Conservation (phyloP, 35 echinoderm and acorn worm genomes). For the Antedon bifida region DNA sequence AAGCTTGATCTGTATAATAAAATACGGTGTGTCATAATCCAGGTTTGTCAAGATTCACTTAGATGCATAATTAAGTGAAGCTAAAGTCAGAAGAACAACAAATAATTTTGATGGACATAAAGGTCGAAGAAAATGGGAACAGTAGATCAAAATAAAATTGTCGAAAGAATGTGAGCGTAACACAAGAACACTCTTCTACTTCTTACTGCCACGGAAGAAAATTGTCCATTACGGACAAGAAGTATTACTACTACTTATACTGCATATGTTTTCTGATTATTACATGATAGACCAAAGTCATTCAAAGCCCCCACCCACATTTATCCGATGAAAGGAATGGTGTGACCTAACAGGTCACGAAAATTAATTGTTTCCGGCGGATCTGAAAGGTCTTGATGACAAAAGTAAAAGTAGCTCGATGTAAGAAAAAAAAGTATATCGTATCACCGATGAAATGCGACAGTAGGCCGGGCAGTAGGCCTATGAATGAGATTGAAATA, state of each 20-base stretch:
- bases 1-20: background rate
- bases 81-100: background rate
- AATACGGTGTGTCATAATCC: background rate
- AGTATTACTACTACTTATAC: too few species aligned
- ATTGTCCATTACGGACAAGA: too few species aligned
- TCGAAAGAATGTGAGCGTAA: too few species aligned
- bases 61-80: background rate
- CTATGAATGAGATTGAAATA: too few species aligned
- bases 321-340: background rate
- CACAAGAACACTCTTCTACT: too few species aligned
- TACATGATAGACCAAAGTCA: too few species aligned
- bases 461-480: too few species aligned
- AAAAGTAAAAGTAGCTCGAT: background rate
- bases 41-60: background rate
- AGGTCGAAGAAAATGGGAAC: background rate
- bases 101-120: background rate
- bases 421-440: too few species aligned
- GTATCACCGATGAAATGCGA: too few species aligned
- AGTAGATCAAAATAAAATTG: too few species aligned
- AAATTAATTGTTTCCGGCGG: background rate
- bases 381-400: background rate
- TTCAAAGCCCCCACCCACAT: background rate
- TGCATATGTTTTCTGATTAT: too few species aligned
- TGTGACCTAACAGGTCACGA: background rate
- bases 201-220: too few species aligned